phyloP scores from a whole-genome alignment of 30 jellyfish, hydroid and myxozoan species.

The Catostylus mosaicus region DNA sequence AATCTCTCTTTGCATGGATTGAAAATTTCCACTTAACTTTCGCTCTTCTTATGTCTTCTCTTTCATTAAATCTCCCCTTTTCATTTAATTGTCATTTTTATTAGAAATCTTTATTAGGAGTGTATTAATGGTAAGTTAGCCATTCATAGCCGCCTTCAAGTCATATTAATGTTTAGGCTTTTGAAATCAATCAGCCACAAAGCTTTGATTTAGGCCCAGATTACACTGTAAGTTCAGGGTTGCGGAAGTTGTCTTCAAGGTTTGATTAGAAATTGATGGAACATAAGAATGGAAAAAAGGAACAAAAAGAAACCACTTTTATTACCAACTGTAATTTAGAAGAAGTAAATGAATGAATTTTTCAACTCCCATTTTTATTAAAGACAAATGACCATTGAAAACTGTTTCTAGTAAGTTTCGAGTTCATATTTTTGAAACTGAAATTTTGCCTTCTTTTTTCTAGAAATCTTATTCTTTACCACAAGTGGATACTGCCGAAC shows the following conservation, averaged over 20 bases:
- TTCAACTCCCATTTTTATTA: neutral
- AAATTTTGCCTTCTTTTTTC: neutral
- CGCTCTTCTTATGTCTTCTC: neutral
- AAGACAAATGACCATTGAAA: neutral
- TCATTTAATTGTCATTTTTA: slow-evolving; percentile 10
- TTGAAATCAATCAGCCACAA: neutral
- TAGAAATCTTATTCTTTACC: slow-evolving; percentile 58
- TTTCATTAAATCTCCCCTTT: slow-evolving; percentile 1
- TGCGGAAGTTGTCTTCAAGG: neutral
- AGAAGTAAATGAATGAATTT: neutral
- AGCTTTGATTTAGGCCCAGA: neutral
- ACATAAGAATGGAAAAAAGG: neutral
- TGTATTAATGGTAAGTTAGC: neutral
- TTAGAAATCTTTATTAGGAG: neutral
- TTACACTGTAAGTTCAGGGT: neutral
- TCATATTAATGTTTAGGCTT: neutral
- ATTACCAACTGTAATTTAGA: neutral
- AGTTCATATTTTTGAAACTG: neutral
- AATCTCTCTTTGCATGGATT: neutral
- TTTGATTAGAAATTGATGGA: neutral
- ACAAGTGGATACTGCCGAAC: slow-evolving; percentile 32
- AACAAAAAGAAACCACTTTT: slow-evolving; percentile 5
- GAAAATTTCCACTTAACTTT: neutral
- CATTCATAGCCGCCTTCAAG: neutral
- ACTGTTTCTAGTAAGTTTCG: neutral